phyloP scores from a whole-genome alignment of 2,797 vertebrate genomes.

The Bradypodion pumilum region DNA sequence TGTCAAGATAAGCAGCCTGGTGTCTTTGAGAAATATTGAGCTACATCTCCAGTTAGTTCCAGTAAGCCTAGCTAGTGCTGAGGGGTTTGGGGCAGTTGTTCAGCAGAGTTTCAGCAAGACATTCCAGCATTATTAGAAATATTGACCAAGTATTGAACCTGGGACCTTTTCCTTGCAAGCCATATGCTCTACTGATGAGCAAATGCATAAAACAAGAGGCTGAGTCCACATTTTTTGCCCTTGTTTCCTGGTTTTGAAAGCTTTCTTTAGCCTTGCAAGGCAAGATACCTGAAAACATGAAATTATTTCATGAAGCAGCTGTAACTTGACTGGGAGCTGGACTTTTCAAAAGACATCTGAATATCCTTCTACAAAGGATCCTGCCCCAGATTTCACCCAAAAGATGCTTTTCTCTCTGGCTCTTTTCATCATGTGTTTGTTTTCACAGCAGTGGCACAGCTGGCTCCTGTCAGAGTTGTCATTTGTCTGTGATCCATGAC shows the following conservation, averaged over 20 bases:
- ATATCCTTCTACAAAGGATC: not conserved
- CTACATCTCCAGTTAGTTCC: not conserved
- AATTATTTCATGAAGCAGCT: not conserved
- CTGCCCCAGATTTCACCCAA: not conserved
- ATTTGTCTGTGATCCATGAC: conserved; percentile 9
- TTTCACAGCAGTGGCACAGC: not conserved
- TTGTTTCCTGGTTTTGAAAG: not conserved
- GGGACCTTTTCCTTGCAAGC: not conserved
- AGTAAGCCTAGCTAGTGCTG: not conserved
- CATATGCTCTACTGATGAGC: not conserved
- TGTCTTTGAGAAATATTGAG: not conserved
- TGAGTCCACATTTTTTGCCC: not conserved
- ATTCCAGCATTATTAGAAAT: not conserved
- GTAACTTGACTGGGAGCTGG: not conserved
- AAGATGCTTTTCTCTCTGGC: not conserved
- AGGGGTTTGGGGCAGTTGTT: no score
- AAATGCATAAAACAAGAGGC: not conserved
- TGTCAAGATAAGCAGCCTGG: not conserved
- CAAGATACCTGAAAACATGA: not conserved
- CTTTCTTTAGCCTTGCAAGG: not conserved
- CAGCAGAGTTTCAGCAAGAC: not conserved
- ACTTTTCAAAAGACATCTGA: not conserved
- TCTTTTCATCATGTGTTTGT: not conserved
- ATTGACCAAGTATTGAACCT: not conserved
- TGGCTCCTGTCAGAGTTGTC: conserved; percentile 29